phyloP scores from a whole-genome alignment of 2,888 invertebrate genomes.

The Invenusta paracnida region DNA sequence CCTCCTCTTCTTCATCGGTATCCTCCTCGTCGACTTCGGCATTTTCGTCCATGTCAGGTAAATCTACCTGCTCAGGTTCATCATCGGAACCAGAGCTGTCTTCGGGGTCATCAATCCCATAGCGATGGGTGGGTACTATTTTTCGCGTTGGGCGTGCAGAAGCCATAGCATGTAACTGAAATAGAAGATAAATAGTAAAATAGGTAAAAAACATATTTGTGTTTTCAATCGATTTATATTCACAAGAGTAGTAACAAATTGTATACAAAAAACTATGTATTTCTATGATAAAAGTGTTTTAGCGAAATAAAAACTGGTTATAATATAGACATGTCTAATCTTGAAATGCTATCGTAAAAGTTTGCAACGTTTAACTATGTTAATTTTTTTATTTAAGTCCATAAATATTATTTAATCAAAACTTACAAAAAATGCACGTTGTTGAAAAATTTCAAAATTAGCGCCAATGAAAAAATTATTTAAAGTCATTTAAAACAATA shows the following conservation, averaged over 20 bases:
- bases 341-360: slow-evolving; percentile 29
- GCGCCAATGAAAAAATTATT: not conserved
- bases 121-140: slow-evolving; percentile 29
- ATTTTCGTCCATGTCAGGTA: slow-evolving; percentile 29
- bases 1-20: slow-evolving; percentile 29
- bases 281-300: slow-evolving; percentile 29
- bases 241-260: slow-evolving; percentile 29
- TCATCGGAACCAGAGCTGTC: slow-evolving; percentile 29
- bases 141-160: slow-evolving; percentile 29
- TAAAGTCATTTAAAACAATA: not conserved
- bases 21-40: slow-evolving; percentile 29
- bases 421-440: not conserved
- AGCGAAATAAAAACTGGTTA: slow-evolving; percentile 29
- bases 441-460: not conserved
- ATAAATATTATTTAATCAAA: not conserved
- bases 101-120: slow-evolving; percentile 29
- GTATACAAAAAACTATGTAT: slow-evolving; percentile 29
- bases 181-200: slow-evolving; percentile 29
- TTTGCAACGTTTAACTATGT: slow-evolving; percentile 7
- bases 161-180: slow-evolving; percentile 29
- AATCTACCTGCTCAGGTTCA: slow-evolving; percentile 29
- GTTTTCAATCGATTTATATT: slow-evolving; percentile 29
- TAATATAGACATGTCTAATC: slow-evolving; percentile 29
- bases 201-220: slow-evolving; percentile 29
- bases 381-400: not conserved